A percentile compares a stretch with the other conserved stretches of the same genome.
phyloP scores from a whole-genome alignment of 2,888 invertebrate genomes.

The Penaeus monodon region DNA sequence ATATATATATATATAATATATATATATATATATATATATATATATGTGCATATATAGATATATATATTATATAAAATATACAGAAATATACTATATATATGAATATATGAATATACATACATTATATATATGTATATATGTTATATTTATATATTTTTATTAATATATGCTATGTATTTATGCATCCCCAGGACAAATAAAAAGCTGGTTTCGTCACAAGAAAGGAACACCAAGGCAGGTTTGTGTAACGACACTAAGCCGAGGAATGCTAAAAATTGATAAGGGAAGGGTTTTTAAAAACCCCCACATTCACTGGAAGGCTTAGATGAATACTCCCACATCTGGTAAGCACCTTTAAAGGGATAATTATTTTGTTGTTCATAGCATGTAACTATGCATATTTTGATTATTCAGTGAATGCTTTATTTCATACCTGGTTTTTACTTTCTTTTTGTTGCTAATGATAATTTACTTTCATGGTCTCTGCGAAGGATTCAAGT shows the following conservation, averaged over 20 bases:
- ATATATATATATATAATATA: too few species aligned
- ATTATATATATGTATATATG: too few species aligned
- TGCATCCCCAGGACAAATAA: constrained; percentile 35
- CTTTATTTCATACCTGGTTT: neutral
- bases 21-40: too few species aligned
- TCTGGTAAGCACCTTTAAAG: constrained; percentile 79
- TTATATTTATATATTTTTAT: too few species aligned
- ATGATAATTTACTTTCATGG: neutral
- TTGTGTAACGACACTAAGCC: constrained; percentile 79
- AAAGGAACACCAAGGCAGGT: constrained; percentile 92
- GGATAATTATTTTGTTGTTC: constrained; percentile 16
- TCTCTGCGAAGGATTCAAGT: neutral
- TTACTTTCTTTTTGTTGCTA: neutral
- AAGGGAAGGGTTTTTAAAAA: constrained; percentile 85
- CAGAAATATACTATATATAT: too few species aligned
- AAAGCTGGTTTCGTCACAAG: constrained; percentile 81
- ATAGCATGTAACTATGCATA: neutral
- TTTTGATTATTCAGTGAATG: too few species aligned
- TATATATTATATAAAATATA: too few species aligned
- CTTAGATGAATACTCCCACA: constrained; percentile 87
- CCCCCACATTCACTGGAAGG: constrained; percentile 90
- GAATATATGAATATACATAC: too few species aligned
- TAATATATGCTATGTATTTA: too few species aligned
- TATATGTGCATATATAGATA: too few species aligned
- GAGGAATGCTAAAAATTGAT: constrained; percentile 81